Evolutionary conservation across 2,888 invertebrate species (phyloP), one percentile per base, ranked within the genome.

Genomic region (Abscondita cerata): DNA sequence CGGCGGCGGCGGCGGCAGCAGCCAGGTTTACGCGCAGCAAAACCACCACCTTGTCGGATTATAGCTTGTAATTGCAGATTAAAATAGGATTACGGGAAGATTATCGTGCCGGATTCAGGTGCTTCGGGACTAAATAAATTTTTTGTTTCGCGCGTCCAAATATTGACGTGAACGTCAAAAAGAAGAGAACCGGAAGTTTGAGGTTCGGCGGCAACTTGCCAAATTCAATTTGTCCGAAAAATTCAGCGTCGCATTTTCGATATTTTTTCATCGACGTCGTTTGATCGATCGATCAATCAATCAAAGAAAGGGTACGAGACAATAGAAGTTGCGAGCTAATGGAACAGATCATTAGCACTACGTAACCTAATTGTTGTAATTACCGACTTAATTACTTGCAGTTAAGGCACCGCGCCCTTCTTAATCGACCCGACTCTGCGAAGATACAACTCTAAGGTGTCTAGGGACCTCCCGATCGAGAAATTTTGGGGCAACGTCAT

Each of bases 41-140:
- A 57, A 61, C 64, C 64, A 40, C 62, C 64, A 52, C 52, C 40
- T 48, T 61, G 60, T 55, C 54, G 60, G 66, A 66, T 66, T 66
- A 66, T 64, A 62, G 62, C 62, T 61, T 64, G 66, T 66, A 66
- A 66, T 66, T 66, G 66, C 64, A 61, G 66, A 66, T 66, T 62
- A 57, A 64, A 66, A 62, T 57, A 61, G 66, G n/a, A 66, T 66
- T 64, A 66, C 58, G 56, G 59, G 48, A 56, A 51, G 62, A 62
- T 66, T 64, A 61, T 52, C 61, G 54, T 56, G 47, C 54, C 56
- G 59, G 61, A 56, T 66, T 61, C 64, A 64, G 64, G 61, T 64
- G 64, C 58, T 62, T 62, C 57, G 53, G 52, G n/a, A n/a, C n/a
- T n/a, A n/a, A n/a, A n/a, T n/a, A n/a, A n/a, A n/a, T n/a, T n/a